Percentiles rank a stretch among this genome's conserved stretches.
These are phyloP conservation scores for Procambarus virginalis DNA, from an alignment of 1,140 invertebrate species.

Conservation along the genomic window DNA sequence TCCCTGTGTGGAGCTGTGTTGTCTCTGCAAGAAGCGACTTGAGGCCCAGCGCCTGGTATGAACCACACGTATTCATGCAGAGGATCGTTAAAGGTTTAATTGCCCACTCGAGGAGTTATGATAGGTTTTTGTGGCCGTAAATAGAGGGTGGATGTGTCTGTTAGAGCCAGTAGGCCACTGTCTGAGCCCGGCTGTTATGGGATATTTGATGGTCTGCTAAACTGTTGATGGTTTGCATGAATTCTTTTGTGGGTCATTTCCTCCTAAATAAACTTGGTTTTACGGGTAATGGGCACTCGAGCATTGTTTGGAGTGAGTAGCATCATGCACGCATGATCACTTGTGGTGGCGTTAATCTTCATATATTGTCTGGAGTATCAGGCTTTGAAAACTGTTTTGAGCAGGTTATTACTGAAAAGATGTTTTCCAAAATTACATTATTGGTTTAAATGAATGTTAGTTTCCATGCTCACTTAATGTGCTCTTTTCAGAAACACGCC, in stretches of 20 bases:
- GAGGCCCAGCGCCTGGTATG: background rate
- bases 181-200: background rate
- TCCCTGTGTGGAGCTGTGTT: background rate
- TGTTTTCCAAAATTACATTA: no score
- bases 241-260: background rate
- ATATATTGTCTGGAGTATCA: no score
- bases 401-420: no score
- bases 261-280: background rate
- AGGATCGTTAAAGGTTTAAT: background rate
- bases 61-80: background rate
- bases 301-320: background rate
- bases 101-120: conserved; percentile 11
- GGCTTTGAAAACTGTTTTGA: no score
- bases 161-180: background rate
- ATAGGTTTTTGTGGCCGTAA: conserved; percentile 3
- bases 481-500: no score
- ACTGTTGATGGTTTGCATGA: conserved; percentile 9
- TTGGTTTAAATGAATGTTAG: no score
- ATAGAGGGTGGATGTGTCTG: background rate
- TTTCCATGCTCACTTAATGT: no score
- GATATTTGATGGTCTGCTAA: background rate
- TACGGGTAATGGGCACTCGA: background rate
- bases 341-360: no score
- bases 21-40: background rate
- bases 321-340: no score